Percentiles rank a stretch among this genome's conserved stretches.
Evolutionary conservation across 1,140 invertebrate species (phyloP).

Genomic region (Bicyclus anynana): DNA sequence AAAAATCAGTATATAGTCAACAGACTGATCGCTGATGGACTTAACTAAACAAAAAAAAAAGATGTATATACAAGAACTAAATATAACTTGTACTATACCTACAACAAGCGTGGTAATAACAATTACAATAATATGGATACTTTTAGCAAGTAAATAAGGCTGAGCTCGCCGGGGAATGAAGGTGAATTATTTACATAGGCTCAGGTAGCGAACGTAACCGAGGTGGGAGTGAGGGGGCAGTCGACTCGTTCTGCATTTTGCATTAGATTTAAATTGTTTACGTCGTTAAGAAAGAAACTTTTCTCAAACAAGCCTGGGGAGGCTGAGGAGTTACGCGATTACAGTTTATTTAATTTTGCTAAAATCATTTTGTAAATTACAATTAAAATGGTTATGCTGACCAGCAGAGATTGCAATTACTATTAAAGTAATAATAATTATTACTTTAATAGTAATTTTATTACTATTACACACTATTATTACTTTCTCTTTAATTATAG

Average conservation of each 20-base stretch:
- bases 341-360: conserved; percentile 44
- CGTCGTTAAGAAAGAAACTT: conserved; percentile 73
- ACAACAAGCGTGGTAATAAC: not conserved
- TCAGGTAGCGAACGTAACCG: conserved; percentile 34
- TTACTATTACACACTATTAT: too few species aligned
- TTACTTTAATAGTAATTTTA: too few species aligned
- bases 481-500: too few species aligned
- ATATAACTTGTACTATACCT: too few species aligned
- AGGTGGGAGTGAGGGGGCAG: conserved; percentile 31
- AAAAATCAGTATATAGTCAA: too few species aligned
- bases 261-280: conserved; percentile 76
- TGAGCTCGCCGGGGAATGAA: conserved; percentile 12
- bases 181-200: conserved; percentile 61
- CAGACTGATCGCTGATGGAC: too few species aligned
- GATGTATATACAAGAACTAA: too few species aligned
- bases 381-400: too few species aligned
- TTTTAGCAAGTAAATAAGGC: conserved; percentile 7
- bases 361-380: not conserved
- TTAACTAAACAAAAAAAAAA: too few species aligned
- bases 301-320: conserved; percentile 38
- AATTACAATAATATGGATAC: conserved; percentile 7
- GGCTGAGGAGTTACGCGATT: conserved; percentile 37
- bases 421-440: too few species aligned
- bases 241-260: conserved; percentile 62
- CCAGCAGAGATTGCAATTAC: too few species aligned